Base-by-base conservation (phyloP, 2,888 invertebrate species). In the Ryuthela nishihirai region DNA sequence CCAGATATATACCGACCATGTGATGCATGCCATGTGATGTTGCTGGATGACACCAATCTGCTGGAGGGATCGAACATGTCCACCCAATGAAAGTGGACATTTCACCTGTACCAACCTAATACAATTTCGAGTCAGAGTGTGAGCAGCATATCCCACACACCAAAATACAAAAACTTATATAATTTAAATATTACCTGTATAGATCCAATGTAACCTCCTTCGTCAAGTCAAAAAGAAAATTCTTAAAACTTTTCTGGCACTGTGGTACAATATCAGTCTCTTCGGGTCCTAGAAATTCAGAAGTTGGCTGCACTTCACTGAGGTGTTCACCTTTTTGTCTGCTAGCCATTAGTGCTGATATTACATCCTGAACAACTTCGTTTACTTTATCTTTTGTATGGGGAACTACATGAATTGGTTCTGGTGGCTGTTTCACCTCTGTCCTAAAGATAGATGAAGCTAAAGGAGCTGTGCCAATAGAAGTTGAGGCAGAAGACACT, bases 121-220 rank as follows among this genome's bases (percentile, higher is more conserved):
- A n/a, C n/a, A n/a, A n/a, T n/a, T n/a, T n/a, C n/a, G n/a, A n/a
- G n/a, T n/a, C n/a, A n/a, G n/a, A n/a, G n/a, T n/a, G n/a, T n/a
- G n/a, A n/a, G n/a, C n/a, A n/a, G n/a, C n/a, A n/a, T n/a, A n/a
- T n/a, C n/a, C n/a, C n/a, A n/a, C n/a, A n/a, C n/a, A n/a, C n/a
- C n/a, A n/a, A n/a, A n/a, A n/a, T n/a, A n/a, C n/a, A n/a, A n/a
- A n/a, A n/a, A n/a, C n/a, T n/a, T n/a, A n/a, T n/a, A n/a, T 32
- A 2, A 32, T 1, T 0, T 32, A 15, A n/a, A 32, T 15, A 32
- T 40, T 40, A 62, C 61, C 67, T 66, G 58, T 73, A 73, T 44
- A 73, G 68, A 25, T 73, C 73, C n/a, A 65, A 50, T 21, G 74
- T 67, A 29, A 73, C 68, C 52, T 75, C 73, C 26, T 72, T 71